Base-by-base conservation (phyloP, 2,888 invertebrate genomes). In the Parochlus steinenii region DNA sequence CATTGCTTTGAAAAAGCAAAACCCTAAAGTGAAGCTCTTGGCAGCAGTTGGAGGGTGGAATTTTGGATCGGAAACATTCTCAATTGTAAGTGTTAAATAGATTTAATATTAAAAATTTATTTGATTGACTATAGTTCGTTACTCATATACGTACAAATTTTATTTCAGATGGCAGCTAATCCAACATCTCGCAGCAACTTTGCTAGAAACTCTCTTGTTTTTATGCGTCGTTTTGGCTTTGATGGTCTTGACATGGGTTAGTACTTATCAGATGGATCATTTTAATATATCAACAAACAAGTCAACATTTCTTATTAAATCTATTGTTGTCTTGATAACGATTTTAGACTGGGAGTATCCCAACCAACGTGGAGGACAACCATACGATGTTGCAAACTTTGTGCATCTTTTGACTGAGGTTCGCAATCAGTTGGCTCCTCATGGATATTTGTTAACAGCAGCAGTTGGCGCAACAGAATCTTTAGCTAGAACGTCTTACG, bases 301-400 rank as follows among this genome's bases (percentile, higher is more conserved):
- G n/a, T n/a, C n/a, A n/a, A n/a, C n/a, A n/a, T n/a, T n/a, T n/a
- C n/a, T n/a, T 6, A 10, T 28, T 3, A 26, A 12, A 26, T 28
- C 17, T 15, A 14, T 14, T 28, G 15, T 8, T n/a, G 6, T 15
- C 10, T 15, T 3, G n/a, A n/a, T n/a, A n/a, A n/a, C n/a, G n/a
- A n/a, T 15, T 6, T 2, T 28, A 4, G 70, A 71, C 46, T 72
- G 70, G 58, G 70, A 71, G 45, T 72, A 71, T 48, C 72, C 71
- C 0, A 56, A 50, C 3, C 61, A 61, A 41, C 49, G 63, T 5
- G 58, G 49, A 6, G 51, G 60, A 7, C 56, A 50, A 3, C 60
- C 61, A 41, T n/a, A 5, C 16, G 17, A 16, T 15, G 38, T 37
- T 5, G 20, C 17, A 20, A 63, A 62, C 41, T 64, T 54, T 41